Base-by-base conservation (phyloP, 92 coral and sea anemone species). In the Scolanthus callimorphus region DNA sequence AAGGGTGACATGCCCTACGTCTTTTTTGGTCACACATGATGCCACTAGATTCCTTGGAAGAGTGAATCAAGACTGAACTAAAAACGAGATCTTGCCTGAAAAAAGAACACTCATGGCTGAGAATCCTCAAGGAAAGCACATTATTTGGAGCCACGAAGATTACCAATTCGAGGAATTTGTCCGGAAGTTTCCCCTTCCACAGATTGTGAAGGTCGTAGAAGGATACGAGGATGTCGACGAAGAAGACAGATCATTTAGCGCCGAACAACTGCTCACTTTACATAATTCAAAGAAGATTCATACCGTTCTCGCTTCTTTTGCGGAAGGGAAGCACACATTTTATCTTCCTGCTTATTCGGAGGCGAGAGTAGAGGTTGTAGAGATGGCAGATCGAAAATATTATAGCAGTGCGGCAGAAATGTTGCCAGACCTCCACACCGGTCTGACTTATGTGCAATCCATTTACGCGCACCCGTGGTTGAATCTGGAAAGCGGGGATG, bases 131-230 rank as follows among this genome's bases (percentile, higher is more conserved):
- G n/a, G n/a, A n/a, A n/a, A n/a, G n/a, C n/a, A n/a, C 43, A 34
- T 34, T 15, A 34, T 34, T 34, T 76, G 67, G 75, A 67, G 57
- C 27, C 17, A 4, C 0, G 24, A 41, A 21, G 43, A 34, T 10
- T 77, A 51, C 39, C 21, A 53, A 13, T 26, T 77, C 2, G 44
- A 48, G 23, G 19, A 28, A 0, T 78, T 78, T 27, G 6, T 78
- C 46, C 50, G 65, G 11, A 27, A 15, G 1, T 78, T 25, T 49
- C 37, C 68, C 17, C 70, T 69, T 29, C 84, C 84, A 15, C 84
- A 78, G 57, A 37, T 56, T 21, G 62, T 78, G 0, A 49, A 70
- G 70, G 78, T 78, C 57, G 73, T 57, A 47, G 62, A 70, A 22
- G 84, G 84, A 1, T 66, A 51, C 29, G 31, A 39, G 17, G 73